Evolutionary conservation across 1,140 invertebrate species (phyloP), one percentile per base, ranked within the genome.

Genomic region (Brachionus calyciflorus): DNA sequence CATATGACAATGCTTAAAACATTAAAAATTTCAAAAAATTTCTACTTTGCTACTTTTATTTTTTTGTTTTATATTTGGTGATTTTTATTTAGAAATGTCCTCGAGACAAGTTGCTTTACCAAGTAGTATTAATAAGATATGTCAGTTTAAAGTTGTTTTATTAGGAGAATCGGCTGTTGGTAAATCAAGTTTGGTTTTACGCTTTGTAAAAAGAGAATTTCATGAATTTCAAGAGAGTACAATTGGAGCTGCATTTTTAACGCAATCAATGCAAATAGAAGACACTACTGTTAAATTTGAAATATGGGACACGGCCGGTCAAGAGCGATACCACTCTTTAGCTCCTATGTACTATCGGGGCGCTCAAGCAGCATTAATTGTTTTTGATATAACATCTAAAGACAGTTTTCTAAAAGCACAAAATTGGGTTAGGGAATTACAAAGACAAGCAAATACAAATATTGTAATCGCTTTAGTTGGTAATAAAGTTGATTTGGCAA

Each of bases 391-490:
- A 68, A 95, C 92, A 46, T 93, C 92, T 68, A 76, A 94, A 91
- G 96, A 99, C 87, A 98, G 96, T 88, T 99, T 99, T 89, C 91
- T 91, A 77, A 90, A 96, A 84, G 97, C 97, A 73, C 98, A 98
- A 87, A 96, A 93, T 83, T 99, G 97, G 97, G 95, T 99, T 55
- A 97, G 98, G 86, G 96, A 99, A 88, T 88, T 99, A 73, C 96
- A 99, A 87, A 89, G 95, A 80, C 90, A 94, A 87, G 96, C 96
- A 78, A 96, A 92, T 86, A 96, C 96, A 37, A 98, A 93, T 83
- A 99, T 99, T 88, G 97, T 99, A 80, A 99, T 99, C 88, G 96
- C 95, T 53, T 87, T 98, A 81, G 93, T 94, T 81, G 95, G 95
- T 19, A 79, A 79, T 68, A 79, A 79, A 75, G 68, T 46, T 37